A percentile compares a stretch with the other conserved stretches of the same genome.
phyloP scores from a whole-genome alignment of 2,113 vertebrate genomes.

The Axis porcinus region DNA sequence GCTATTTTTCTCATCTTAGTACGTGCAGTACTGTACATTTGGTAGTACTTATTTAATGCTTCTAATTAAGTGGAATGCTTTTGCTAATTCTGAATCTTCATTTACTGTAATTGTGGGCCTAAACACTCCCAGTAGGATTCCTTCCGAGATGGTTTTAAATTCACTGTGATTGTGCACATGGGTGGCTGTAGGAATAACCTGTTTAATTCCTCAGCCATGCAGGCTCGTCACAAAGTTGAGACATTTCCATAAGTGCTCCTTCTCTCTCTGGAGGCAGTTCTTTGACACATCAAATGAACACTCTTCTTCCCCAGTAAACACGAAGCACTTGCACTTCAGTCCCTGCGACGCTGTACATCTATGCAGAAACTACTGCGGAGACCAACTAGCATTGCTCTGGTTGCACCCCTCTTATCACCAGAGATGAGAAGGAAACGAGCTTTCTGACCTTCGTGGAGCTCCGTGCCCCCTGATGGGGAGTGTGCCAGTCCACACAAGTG shows the following conservation, averaged over 20 bases:
- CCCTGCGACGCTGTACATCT: conserved; percentile 65
- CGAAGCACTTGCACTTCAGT: conserved; percentile 75
- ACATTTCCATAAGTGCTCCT: conserved; percentile 36
- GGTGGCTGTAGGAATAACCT: conserved; percentile 38
- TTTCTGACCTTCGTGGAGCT: conserved; percentile 64
- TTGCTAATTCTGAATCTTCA: conserved; percentile 62
- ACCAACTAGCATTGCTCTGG: conserved; percentile 46
- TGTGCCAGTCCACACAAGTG: conserved; percentile 16
- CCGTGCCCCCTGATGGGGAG: conserved; percentile 38
- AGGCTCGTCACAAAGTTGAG: conserved; percentile 28
- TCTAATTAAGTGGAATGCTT: conserved; percentile 63
- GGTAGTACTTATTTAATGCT: conserved; percentile 44
- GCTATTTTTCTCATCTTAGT: conserved; percentile 10
- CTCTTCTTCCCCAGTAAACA: conserved; percentile 63
- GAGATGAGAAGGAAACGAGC: conserved; percentile 70
- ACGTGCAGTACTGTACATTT: conserved; percentile 50
- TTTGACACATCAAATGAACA: conserved; percentile 72
- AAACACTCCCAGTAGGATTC: conserved; percentile 52
- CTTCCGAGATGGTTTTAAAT: conserved; percentile 54
- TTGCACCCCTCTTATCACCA: conserved; percentile 40
- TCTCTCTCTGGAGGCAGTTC: conserved; percentile 42
- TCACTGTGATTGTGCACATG: background rate
- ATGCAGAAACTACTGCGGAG: conserved; percentile 66
- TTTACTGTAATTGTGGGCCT: conserved; percentile 63
- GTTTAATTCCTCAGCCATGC: background rate